Evolutionary conservation across 2,113 vertebrate genomes (phyloP).

Genomic region (Oncorhynchus keta): DNA sequence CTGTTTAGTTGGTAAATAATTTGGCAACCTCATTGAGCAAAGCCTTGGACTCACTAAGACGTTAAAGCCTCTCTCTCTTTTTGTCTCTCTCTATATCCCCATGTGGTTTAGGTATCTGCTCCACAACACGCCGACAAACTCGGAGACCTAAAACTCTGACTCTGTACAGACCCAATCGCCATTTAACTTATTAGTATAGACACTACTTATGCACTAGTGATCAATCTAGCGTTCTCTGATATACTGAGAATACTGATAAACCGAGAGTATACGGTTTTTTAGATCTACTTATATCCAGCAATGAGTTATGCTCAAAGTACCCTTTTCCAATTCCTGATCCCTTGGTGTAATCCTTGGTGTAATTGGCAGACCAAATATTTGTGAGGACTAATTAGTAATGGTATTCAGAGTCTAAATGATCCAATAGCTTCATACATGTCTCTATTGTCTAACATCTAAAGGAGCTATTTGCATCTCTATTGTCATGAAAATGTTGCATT

Average conservation of each 20-base stretch:
- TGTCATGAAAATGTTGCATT: slow-evolving; percentile 77
- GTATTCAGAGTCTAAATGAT: slow-evolving; percentile 74
- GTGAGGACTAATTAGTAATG: slow-evolving; percentile 71
- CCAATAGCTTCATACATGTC: slow-evolving; percentile 72
- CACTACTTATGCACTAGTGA: too few species aligned
- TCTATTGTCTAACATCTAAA: slow-evolving; percentile 66
- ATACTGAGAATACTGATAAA: too few species aligned
- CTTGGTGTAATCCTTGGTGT: slow-evolving; percentile 11
- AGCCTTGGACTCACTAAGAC: slow-evolving; percentile 39
- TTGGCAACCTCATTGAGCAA: slow-evolving; percentile 51
- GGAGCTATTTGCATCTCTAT: slow-evolving; percentile 74
- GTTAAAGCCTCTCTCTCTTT: slow-evolving; percentile 53
- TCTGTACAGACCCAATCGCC: too few species aligned
- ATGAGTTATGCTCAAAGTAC: slow-evolving; percentile 7
- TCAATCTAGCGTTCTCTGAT: too few species aligned
- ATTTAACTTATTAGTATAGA: too few species aligned
- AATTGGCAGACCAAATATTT: slow-evolving; percentile 78
- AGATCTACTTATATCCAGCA: slow-evolving; percentile 10
- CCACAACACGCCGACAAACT: not conserved
- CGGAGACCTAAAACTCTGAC: too few species aligned
- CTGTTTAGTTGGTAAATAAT: slow-evolving; percentile 10
- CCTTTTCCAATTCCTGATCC: not conserved
- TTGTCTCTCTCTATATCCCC: slow-evolving; percentile 24
- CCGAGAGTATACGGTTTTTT: not conserved
- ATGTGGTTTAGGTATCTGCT: not conserved